Conservation (phyloP, 2,113 vertebrate species). For the Albula goreensis region DNA sequence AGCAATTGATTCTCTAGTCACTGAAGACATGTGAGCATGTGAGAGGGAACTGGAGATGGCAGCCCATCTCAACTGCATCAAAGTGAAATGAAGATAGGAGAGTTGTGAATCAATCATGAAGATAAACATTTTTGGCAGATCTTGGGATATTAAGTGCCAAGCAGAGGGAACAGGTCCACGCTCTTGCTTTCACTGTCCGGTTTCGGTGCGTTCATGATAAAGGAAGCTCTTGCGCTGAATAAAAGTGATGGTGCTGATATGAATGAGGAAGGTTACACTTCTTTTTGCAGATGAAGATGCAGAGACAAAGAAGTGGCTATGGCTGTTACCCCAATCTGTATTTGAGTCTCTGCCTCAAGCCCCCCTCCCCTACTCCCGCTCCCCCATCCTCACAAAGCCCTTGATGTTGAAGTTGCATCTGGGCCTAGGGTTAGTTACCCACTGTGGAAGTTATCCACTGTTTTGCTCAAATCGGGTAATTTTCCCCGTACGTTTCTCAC, state of each 20-base stretch:
- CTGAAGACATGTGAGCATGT: constrained; percentile 20
- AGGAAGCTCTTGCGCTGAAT: not conserved
- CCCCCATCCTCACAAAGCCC: not conserved
- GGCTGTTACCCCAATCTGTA: not conserved
- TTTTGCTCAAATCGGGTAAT: constrained; percentile 63
- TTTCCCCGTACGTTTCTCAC: constrained; percentile 59
- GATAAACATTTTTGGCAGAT: not conserved
- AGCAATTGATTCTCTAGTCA: too few species aligned
- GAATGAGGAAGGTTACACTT: not conserved
- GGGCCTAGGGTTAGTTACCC: not conserved
- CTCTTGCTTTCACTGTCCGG: too few species aligned
- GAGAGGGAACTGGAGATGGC: constrained; percentile 31
- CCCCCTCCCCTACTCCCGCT: not conserved
- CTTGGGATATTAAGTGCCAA: not conserved
- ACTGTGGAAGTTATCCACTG: constrained; percentile 58
- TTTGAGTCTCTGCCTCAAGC: not conserved
- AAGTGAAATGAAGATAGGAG: not conserved
- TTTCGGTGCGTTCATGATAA: too few species aligned
- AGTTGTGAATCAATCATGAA: not conserved
- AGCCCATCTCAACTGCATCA: not conserved
- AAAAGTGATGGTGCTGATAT: not conserved
- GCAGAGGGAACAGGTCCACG: not conserved
- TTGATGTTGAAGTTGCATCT: constrained; percentile 27
- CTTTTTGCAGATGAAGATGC: not conserved
- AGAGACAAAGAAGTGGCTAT: not conserved